These are phyloP conservation scores for Steatornis caripensis DNA, from an alignment of 2,113 vertebrate species.

Conservation along the genomic window DNA sequence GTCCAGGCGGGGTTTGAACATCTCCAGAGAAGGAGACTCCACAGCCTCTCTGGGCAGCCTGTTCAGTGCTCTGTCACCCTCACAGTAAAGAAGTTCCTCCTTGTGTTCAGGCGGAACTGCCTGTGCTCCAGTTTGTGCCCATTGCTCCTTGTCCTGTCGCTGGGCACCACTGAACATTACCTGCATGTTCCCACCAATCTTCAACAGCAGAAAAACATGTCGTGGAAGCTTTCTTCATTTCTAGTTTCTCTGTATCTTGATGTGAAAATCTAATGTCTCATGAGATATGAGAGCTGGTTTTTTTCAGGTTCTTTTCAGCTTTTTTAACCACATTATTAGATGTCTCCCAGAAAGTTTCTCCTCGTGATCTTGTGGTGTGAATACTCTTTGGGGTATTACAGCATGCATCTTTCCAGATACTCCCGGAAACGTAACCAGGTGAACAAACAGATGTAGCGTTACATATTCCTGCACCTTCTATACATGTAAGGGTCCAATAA, in stretches of 20 bases:
- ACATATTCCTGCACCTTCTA: neutral
- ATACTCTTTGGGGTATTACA: neutral
- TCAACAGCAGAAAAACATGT: neutral
- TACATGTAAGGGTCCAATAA: neutral
- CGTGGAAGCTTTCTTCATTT: neutral
- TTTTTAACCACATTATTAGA: neutral
- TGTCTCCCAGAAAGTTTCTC: neutral
- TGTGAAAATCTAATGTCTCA: neutral
- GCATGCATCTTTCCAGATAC: neutral
- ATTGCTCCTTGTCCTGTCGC: no score
- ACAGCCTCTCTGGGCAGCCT: no score
- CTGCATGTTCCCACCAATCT: neutral
- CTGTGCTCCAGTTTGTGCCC: no score
- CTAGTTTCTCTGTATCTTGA: neutral
- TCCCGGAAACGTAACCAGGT: neutral
- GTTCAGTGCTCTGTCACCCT: no score
- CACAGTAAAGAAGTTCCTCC: no score
- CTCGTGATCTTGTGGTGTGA: neutral
- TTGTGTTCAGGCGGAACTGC: no score
- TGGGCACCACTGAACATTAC: no score
- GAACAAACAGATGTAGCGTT: neutral
- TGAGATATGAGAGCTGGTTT: neutral
- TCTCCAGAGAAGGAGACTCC: no score
- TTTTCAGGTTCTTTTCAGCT: neutral
- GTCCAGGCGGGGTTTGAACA: no score